Evolutionary conservation across 2,113 vertebrate genomes (phyloP).

Genomic region (Theristicus caerulescens): DNA sequence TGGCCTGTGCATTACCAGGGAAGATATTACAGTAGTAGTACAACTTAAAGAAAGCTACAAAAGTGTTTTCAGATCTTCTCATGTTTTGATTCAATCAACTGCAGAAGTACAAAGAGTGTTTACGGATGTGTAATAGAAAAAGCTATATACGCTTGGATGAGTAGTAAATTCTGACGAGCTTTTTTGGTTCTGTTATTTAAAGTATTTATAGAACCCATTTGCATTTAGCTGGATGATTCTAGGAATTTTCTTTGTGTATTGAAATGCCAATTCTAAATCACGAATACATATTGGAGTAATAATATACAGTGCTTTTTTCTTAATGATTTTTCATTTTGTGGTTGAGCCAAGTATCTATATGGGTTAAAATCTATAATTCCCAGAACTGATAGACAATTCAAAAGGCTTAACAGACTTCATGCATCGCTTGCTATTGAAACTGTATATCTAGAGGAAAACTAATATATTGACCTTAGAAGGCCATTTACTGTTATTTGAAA

Average conservation of each 20-base stretch:
- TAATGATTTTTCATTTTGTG: conserved; percentile 69
- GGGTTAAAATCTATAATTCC: conserved; percentile 70
- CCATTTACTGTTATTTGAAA: conserved; percentile 38
- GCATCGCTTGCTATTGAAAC: conserved; percentile 60
- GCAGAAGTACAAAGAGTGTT: conserved; percentile 12
- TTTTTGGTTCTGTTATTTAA: background rate
- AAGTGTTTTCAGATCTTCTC: conserved; percentile 25
- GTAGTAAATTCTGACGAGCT: conserved; percentile 17
- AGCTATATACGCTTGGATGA: background rate
- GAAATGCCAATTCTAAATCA: conserved; percentile 51
- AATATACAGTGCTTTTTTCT: conserved; percentile 46
- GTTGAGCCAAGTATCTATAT: conserved; percentile 62
- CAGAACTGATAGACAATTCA: conserved; percentile 71
- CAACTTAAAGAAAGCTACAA: background rate
- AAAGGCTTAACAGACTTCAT: conserved; percentile 60
- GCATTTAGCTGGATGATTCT: conserved; percentile 15
- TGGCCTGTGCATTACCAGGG: background rate
- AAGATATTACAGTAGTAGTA: background rate
- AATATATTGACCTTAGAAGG: conserved; percentile 62
- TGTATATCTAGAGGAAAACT: conserved; percentile 49
- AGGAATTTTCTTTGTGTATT: conserved; percentile 25
- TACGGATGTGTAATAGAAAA: conserved; percentile 24
- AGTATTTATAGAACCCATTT: conserved; percentile 39
- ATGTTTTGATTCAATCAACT: conserved; percentile 26
- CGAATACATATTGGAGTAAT: conserved; percentile 37